A percentile compares a stretch with the other conserved stretches of the same genome.
phyloP scores from a whole-genome alignment of 2,888 invertebrate species.

The Cephalotes varians region DNA sequence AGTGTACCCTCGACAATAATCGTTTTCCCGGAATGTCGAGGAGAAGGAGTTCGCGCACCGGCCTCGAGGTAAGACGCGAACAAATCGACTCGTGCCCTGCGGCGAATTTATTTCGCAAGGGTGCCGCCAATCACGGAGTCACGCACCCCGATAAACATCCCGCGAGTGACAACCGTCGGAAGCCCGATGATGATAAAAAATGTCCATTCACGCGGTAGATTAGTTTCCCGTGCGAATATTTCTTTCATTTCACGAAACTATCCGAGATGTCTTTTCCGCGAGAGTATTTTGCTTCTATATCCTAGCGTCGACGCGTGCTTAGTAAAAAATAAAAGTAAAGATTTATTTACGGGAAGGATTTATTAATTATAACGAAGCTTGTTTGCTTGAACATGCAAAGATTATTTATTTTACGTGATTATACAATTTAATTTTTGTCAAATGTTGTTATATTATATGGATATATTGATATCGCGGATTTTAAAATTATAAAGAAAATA shows the following conservation, averaged over 20 bases:
- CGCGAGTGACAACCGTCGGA: constrained; percentile 3
- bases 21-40: constrained; percentile 62
- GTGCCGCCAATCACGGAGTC: neutral
- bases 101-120: constrained; percentile 29
- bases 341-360: neutral
- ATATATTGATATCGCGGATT: neutral
- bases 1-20: constrained; percentile 59
- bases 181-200: neutral
- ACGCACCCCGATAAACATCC: neutral
- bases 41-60: constrained; percentile 46
- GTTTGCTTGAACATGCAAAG: neutral
- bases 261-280: neutral
- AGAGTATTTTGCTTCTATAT: neutral
- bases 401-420: neutral
- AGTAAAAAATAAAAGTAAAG: neutral
- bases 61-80: neutral
- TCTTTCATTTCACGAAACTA: neutral
- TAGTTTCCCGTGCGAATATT: neutral
- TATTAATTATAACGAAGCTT: neutral
- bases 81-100: neutral
- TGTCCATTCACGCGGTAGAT: constrained; percentile 13
- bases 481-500: neutral
- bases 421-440: neutral
- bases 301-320: neutral
- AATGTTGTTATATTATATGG: neutral